Percentiles rank a stretch among this genome's conserved stretches.
These are phyloP conservation scores for Axis porcinus DNA, from an alignment of 2,113 vertebrate genomes.

Conservation along the genomic window DNA sequence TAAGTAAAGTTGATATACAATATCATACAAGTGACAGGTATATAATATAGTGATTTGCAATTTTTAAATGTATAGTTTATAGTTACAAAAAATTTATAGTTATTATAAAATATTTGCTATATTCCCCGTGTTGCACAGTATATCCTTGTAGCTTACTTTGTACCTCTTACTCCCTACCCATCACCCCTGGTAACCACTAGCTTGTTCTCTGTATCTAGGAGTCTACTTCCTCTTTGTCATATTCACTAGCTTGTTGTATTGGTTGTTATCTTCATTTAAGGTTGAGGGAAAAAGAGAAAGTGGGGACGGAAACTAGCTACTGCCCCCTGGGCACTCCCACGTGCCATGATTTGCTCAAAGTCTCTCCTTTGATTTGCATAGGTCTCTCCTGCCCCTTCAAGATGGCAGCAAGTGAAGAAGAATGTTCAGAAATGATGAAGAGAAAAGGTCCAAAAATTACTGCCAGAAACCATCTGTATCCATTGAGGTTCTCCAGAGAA, in stretches of 20 bases:
- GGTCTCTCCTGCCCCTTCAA: background rate
- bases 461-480: background rate
- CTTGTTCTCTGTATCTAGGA: background rate
- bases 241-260: background rate
- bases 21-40: background rate
- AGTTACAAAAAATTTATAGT: background rate
- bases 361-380: accelerated
- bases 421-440: background rate
- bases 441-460: background rate
- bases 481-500: background rate
- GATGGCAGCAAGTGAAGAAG: background rate
- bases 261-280: background rate
- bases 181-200: background rate
- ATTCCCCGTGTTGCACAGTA: background rate
- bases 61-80: background rate
- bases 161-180: background rate
- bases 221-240: background rate
- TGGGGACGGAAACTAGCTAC: accelerated
- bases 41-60: background rate
- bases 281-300: accelerated
- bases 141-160: background rate
- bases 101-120: background rate
- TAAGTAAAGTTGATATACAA: background rate
- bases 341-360: too few relatives aligned
- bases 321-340: background rate